Conservation (phyloP, 2,113 vertebrate genomes). For the Hyperoodon ampullatus region DNA sequence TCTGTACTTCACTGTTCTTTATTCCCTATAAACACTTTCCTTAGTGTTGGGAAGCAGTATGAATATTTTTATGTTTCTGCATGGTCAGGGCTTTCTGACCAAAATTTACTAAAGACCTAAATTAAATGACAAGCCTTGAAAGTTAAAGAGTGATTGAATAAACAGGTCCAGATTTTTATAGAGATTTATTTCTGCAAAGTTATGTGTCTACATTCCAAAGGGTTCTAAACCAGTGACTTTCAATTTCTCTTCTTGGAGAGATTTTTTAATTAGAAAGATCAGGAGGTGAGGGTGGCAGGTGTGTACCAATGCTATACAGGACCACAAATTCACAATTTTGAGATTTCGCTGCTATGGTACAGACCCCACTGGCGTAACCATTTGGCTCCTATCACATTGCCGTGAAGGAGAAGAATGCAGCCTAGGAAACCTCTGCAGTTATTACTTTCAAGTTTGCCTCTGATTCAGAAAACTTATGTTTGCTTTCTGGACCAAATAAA, state of each 20-base stretch:
- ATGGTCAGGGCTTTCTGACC: not conserved
- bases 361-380: rapidly evolving
- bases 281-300: not conserved
- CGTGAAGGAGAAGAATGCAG: not conserved
- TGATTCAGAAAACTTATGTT: not conserved
- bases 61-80: not conserved
- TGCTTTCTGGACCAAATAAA: not conserved
- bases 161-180: not conserved
- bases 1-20: not conserved
- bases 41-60: not conserved
- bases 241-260: not conserved
- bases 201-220: not conserved
- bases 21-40: not conserved
- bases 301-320: not conserved
- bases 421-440: not conserved
- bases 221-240: not conserved
- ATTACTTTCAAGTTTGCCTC: not conserved
- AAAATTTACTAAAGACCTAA: not conserved
- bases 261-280: not conserved
- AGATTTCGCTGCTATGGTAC: not conserved
- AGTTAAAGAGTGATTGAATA: not conserved
- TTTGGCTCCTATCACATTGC: not conserved
- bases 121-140: not conserved
- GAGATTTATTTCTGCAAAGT: not conserved
- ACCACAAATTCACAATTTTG: not conserved